Base-by-base conservation (phyloP, 1,140 invertebrate species). In the Neelides sp. region DNA sequence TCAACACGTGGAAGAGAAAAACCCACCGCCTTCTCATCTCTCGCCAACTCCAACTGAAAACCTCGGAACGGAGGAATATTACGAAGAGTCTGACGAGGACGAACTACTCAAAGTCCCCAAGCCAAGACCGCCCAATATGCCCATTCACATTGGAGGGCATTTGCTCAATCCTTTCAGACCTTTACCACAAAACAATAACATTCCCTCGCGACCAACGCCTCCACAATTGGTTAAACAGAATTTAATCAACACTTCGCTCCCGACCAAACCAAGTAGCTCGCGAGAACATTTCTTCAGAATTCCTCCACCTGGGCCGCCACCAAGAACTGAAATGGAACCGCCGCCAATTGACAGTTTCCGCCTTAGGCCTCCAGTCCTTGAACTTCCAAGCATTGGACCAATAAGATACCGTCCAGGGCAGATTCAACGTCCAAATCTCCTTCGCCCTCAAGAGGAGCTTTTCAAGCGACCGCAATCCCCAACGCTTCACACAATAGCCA, bases 401-500 rank as follows among this genome's bases (percentile, higher is more conserved):
- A 51, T 54, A 19, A 28, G 51, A 3, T 48, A 46, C 15, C 30
- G 42, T 20, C 54, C 49, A 28, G 42, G 10, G 7, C 10, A 5
- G 10, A 28, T 39, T 27, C 27, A 41, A 1, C 27, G 56, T 20
- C 58, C 58, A n/a, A 60, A 60, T 46, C 44, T 60, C 3, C 55
- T 60, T 36, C 48, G 55, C 17, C 58, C 58, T 4, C 39, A 57
- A 23, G 50, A 53, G 19, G 46, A 57, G 17, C 40, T 60, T 1
- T 55, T 60, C 30, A 53, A 53, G 50, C 8, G 15, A 10, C 40
- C 47, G 15, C 32, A 24, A 4, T 27, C 44, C 23, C 46, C 59
- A 17, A 30, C 24, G 1, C 43, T 64, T 24, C 63, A 64, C 35
- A 64, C 62, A 2, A 64, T 64, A 32, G 65, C 61, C 2, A 64